phyloP scores from a whole-genome alignment of 2,888 invertebrate species.

The Agonum fuliginosum region DNA sequence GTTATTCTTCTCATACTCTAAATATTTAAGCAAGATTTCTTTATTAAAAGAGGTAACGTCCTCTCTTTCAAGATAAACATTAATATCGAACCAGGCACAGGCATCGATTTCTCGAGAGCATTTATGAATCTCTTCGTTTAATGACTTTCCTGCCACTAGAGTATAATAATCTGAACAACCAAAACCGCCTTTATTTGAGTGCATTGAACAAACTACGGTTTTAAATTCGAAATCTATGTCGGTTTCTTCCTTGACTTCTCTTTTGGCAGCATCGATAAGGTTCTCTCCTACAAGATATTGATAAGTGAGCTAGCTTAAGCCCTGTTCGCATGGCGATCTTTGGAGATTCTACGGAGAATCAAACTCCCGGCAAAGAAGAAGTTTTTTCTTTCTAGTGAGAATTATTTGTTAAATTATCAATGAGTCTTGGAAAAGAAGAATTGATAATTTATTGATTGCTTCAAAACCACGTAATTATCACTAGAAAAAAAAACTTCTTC shows the following conservation, averaged over 20 bases:
- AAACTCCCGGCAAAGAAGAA: too few relatives aligned
- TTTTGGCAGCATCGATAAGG: conserved; percentile 84
- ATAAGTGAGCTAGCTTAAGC: too few relatives aligned
- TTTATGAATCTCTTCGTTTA: conserved; percentile 78
- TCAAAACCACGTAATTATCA: too few relatives aligned
- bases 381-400: too few relatives aligned
- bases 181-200: conserved; percentile 84
- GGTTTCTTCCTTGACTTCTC: conserved; percentile 95
- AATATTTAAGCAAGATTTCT: conserved; percentile 79
- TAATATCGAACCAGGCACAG: conserved; percentile 88
- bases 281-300: too few relatives aligned
- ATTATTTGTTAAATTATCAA: too few relatives aligned
- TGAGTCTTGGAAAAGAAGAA: too few relatives aligned
- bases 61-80: conserved; percentile 82
- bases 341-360: too few relatives aligned
- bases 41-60: conserved; percentile 84
- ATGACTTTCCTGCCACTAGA: conserved; percentile 83
- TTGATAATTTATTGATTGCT: too few relatives aligned
- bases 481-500: too few relatives aligned
- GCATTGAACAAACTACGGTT: conserved; percentile 85
- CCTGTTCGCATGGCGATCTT: too few relatives aligned
- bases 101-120: conserved; percentile 86
- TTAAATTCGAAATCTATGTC: conserved; percentile 85
- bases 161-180: conserved; percentile 92
- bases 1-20: conserved; percentile 79